Conservation (phyloP, 2,113 vertebrate genomes). For the Pithys albifrons region DNA sequence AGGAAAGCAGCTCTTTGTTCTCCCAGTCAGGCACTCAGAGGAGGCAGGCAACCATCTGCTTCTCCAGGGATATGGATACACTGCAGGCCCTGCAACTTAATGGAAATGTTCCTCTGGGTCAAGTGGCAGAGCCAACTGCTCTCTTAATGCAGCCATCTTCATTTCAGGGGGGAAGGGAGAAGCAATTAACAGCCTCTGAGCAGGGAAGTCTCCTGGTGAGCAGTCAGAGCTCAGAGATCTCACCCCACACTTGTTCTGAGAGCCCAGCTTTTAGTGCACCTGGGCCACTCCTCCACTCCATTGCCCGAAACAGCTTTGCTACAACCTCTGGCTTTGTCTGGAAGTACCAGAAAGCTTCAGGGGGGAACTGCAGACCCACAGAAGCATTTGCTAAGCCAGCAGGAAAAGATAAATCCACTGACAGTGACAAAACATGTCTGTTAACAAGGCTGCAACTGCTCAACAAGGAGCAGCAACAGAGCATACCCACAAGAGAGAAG, state of each 20-base stretch:
- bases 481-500: not conserved
- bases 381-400: not conserved
- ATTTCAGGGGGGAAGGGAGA: not conserved
- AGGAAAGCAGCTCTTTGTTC: not conserved
- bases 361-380: not conserved
- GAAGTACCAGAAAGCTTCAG: not conserved
- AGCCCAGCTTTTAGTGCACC: not conserved
- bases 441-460: not conserved
- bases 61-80: not conserved
- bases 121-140: conserved; percentile 3
- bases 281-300: not conserved
- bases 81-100: not conserved
- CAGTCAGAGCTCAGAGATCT: not conserved
- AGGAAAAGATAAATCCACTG: not conserved
- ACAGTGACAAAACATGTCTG: not conserved
- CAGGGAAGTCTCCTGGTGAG: not conserved
- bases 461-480: not conserved
- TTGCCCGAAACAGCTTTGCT: not conserved
- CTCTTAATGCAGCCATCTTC: not conserved
- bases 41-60: not conserved
- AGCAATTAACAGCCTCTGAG: conserved; percentile 7
- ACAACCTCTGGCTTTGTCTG: not conserved
- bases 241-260: not conserved
- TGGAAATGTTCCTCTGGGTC: conserved; percentile 40
- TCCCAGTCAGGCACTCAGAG: not conserved